Percentiles rank a stretch among this genome's conserved stretches.
These are phyloP conservation scores for Melanerpes aurifrons DNA, from an alignment of 2,113 vertebrate species.

Conservation along the genomic window DNA sequence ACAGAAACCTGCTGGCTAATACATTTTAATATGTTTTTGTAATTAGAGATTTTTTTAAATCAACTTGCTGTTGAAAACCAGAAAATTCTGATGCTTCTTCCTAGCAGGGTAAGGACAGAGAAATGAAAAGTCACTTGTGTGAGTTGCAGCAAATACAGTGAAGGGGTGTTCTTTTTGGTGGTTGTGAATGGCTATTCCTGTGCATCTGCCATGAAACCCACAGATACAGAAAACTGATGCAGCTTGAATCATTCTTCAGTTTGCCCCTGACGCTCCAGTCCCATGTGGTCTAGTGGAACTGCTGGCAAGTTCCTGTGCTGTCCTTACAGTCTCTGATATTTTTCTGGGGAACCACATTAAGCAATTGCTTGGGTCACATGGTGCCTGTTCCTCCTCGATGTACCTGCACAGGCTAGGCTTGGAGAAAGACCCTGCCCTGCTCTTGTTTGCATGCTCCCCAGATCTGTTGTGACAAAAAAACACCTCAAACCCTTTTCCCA, in stretches of 20 bases:
- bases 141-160: background rate
- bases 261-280: background rate
- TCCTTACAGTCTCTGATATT: background rate
- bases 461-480: background rate
- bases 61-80: background rate
- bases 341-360: background rate
- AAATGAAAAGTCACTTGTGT: background rate
- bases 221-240: rapidly evolving
- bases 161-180: background rate
- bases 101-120: background rate
- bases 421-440: background rate
- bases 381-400: background rate
- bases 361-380: background rate
- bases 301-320: background rate
- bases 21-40: background rate
- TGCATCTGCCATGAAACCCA: background rate
- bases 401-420: background rate
- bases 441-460: background rate
- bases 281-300: background rate
- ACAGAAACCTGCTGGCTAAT: background rate
- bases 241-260: background rate
- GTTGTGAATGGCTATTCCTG: background rate
- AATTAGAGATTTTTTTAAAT: background rate
- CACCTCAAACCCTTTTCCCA: background rate
- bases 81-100: background rate